Evolutionary conservation across 1,140 invertebrate species (phyloP).

Genomic region (Polypedilum pembai): DNA sequence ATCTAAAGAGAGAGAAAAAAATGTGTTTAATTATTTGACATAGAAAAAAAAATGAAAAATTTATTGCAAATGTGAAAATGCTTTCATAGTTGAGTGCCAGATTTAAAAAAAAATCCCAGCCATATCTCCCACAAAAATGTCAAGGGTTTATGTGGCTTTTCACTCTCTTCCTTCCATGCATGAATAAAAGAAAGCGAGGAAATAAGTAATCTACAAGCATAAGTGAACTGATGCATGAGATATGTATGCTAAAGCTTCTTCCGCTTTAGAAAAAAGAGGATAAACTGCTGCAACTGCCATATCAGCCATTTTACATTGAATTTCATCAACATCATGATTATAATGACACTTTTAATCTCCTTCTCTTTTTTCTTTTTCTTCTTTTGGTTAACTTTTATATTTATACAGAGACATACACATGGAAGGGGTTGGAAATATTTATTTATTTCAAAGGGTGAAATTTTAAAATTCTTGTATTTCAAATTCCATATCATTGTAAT

Average conservation of each 20-base stretch:
- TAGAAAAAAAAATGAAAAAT: background rate
- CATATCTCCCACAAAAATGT: background rate
- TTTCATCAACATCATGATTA: background rate
- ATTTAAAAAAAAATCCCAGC: background rate
- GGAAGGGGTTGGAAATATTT: too few relatives aligned
- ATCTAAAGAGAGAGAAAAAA: slow-evolving; percentile 29
- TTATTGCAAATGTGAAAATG: too few relatives aligned
- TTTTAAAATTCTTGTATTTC: too few relatives aligned
- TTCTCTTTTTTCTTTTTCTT: too few relatives aligned
- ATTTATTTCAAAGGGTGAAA: too few relatives aligned
- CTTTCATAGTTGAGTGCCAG: too few relatives aligned
- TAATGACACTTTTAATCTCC: background rate
- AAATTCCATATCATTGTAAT: too few relatives aligned
- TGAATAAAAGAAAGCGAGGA: background rate
- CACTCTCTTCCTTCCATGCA: background rate
- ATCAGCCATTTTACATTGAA: background rate
- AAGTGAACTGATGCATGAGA: slow-evolving; percentile 1
- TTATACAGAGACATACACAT: too few relatives aligned
- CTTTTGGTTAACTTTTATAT: too few relatives aligned
- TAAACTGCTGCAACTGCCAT: background rate
- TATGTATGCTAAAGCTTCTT: background rate
- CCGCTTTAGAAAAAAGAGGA: background rate
- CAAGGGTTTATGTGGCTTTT: slow-evolving; percentile 16
- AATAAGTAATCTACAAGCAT: slow-evolving; percentile 14
- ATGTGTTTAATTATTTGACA: background rate